Conservation (phyloP, 2,113 vertebrate species). For the Vulpes vulpes region DNA sequence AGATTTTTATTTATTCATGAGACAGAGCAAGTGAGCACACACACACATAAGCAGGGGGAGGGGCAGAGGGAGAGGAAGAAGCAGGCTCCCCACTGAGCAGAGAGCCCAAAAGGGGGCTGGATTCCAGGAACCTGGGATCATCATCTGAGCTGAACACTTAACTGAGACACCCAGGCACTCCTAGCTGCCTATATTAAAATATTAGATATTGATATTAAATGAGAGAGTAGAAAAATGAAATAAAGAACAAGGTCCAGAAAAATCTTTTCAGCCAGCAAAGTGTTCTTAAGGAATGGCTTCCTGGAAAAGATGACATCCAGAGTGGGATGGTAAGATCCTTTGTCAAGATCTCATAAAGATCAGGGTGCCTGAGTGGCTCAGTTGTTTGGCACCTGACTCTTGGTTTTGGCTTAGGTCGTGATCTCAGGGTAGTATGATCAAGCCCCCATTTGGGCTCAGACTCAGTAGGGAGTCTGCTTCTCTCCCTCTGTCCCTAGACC, state of each 20-base stretch:
- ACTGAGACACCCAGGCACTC: neutral
- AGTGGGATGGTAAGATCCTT: neutral
- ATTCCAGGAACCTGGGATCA: neutral
- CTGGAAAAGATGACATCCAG: neutral
- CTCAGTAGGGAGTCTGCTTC: neutral
- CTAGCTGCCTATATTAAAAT: neutral
- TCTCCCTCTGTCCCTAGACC: neutral
- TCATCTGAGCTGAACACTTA: neutral
- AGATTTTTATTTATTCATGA: neutral
- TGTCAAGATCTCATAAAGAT: neutral
- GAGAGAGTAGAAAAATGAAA: neutral
- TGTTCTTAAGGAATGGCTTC: conserved; percentile 34
- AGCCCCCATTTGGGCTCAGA: neutral
- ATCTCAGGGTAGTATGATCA: neutral
- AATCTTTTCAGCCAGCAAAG: neutral
- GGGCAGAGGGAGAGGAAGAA: neutral
- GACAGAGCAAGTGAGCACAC: neutral
- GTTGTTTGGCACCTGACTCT: neutral
- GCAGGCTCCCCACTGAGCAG: neutral
- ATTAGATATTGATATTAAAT: too few relatives aligned
- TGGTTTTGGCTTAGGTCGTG: neutral
- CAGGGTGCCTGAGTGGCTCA: neutral
- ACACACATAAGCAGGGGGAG: neutral
- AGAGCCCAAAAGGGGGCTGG: neutral
- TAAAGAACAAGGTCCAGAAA: neutral